Conservation (phyloP, 2,888 invertebrate species). For the Erannis defoliaria region DNA sequence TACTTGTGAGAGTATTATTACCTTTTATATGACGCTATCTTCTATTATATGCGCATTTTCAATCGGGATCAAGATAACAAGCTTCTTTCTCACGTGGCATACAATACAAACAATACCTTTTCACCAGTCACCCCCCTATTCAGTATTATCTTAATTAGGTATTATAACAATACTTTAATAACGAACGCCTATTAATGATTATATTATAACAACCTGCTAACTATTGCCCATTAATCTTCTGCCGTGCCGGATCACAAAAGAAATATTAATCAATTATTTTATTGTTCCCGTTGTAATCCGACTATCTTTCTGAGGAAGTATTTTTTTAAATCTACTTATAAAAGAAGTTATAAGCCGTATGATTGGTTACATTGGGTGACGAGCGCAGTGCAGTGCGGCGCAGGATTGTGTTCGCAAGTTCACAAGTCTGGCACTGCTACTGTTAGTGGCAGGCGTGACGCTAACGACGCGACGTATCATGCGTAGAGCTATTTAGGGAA, state of each 20-base stretch:
- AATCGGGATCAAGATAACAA: conserved; percentile 8
- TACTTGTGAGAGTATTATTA: too few species aligned
- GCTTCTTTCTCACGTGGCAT: conserved; percentile 15
- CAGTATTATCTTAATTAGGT: conserved; percentile 4
- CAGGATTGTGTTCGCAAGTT: too few species aligned
- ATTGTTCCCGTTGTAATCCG: not conserved
- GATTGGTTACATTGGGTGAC: too few species aligned
- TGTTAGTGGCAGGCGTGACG: too few species aligned
- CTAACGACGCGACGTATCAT: too few species aligned
- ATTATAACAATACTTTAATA: conserved; percentile 6
- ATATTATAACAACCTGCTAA: conserved; percentile 15
- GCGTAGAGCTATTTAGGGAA: too few species aligned
- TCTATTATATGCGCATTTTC: not conserved
- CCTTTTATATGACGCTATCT: too few species aligned
- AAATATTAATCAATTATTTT: not conserved
- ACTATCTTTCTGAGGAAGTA: too few species aligned
- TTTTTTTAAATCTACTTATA: too few species aligned
- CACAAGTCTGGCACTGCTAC: too few species aligned
- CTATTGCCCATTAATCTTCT: conserved; percentile 26
- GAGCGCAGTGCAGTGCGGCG: too few species aligned
- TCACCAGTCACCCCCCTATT: conserved; percentile 11
- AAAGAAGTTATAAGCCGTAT: too few species aligned
- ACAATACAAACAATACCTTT: not conserved
- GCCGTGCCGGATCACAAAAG: conserved; percentile 1
- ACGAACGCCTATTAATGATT: not conserved